phyloP scores from a whole-genome alignment of 1,140 invertebrate species.

The Rhopalosiphum maidis region DNA sequence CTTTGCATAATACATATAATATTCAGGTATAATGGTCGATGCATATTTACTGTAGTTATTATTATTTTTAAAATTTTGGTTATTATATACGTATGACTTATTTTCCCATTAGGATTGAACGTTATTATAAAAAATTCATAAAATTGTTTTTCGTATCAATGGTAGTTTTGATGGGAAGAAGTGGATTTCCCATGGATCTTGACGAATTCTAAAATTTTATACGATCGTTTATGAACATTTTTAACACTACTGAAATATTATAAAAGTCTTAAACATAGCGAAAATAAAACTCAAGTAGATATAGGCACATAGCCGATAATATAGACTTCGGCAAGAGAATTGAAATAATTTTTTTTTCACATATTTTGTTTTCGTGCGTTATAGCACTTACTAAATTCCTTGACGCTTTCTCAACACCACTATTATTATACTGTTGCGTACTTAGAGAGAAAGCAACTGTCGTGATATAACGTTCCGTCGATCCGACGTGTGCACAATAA shows the following conservation, averaged over 20 bases:
- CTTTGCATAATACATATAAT: too few relatives aligned
- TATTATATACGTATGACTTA: too few relatives aligned
- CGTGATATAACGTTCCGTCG: not conserved
- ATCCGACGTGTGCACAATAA: not conserved
- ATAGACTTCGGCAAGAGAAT: not conserved
- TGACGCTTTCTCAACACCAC: not conserved
- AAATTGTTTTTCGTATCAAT: too few relatives aligned
- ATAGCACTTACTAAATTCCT: not conserved
- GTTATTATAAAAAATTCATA: not conserved
- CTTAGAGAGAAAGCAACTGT: too few relatives aligned
- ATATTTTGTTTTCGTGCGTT: not conserved
- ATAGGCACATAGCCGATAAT: too few relatives aligned
- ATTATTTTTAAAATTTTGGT: too few relatives aligned
- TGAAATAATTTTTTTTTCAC: not conserved
- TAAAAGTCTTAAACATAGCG: not conserved
- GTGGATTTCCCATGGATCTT: not conserved
- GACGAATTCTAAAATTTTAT: not conserved
- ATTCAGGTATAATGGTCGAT: too few relatives aligned
- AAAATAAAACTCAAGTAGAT: not conserved
- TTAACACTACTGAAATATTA: not conserved
- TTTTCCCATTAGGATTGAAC: too few relatives aligned
- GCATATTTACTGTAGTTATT: too few relatives aligned
- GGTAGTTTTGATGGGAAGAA: not conserved
- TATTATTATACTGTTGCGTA: not conserved
- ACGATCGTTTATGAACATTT: too few relatives aligned